These are phyloP conservation scores for Thalassarche chlororhynchos DNA, from an alignment of 2,113 vertebrate genomes.

Conservation along the genomic window DNA sequence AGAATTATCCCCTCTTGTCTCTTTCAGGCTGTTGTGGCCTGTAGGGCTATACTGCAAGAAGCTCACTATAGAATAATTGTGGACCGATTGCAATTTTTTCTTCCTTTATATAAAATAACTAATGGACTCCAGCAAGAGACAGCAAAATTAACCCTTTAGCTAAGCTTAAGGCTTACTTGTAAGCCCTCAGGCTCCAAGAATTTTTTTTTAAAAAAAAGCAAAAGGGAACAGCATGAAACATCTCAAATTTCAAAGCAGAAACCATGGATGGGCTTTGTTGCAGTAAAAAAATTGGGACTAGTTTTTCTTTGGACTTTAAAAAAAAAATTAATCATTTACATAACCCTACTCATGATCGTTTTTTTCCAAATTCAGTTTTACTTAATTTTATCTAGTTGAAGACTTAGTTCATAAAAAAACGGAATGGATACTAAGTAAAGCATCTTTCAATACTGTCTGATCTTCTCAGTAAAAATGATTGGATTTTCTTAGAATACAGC, in stretches of 20 bases:
- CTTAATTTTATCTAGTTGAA: not conserved
- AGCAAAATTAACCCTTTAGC: not conserved
- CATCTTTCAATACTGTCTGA: not conserved
- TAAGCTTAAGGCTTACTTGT: not conserved
- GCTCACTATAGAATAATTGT: not conserved
- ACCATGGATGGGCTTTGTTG: not conserved
- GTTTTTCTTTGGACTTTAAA: not conserved
- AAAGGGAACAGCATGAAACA: not conserved
- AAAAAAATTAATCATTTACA: not conserved
- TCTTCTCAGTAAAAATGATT: not conserved
- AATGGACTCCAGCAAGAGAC: not conserved
- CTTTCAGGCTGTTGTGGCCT: not conserved
- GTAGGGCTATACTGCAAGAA: not conserved
- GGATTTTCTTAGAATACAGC: not conserved
- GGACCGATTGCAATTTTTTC: not conserved
- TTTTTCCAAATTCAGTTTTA: not conserved
- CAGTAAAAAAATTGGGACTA: not conserved
- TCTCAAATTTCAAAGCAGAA: not conserved
- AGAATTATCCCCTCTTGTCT: not conserved
- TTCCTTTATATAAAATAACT: not conserved
- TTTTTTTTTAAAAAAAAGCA: not conserved
- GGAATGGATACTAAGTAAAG: not conserved
- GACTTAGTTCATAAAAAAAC: not conserved
- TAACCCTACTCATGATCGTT: fast-evolving
- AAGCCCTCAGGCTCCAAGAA: not conserved